Percentiles rank a stretch among this genome's conserved stretches.
These are phyloP conservation scores for Palloptera scutellata DNA, from an alignment of 2,888 invertebrate species.

Conservation along the genomic window DNA sequence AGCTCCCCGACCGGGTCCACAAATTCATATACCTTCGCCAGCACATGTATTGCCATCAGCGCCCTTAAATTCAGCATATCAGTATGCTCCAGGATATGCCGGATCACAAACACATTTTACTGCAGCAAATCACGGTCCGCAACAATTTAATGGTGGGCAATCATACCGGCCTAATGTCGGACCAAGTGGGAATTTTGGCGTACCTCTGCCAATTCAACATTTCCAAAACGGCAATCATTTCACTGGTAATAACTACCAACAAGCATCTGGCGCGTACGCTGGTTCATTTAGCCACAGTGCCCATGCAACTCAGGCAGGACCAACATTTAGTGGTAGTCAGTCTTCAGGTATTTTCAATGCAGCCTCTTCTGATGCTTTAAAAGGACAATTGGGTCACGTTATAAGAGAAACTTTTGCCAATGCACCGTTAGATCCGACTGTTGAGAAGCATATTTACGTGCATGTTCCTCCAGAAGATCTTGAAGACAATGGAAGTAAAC, in stretches of 20 bases:
- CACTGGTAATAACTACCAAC: constrained; percentile 8
- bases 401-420: constrained; percentile 46
- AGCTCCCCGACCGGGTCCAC: neutral
- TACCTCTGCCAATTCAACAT: constrained; percentile 14
- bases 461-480: constrained; percentile 86
- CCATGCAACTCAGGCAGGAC: neutral
- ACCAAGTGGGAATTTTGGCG: constrained; percentile 16
- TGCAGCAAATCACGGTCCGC: neutral
- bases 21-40: constrained; percentile 27
- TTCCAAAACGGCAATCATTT: neutral
- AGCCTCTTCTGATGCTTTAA: constrained; percentile 28
- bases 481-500: constrained; percentile 66
- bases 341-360: neutral
- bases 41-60: constrained; percentile 26
- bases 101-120: constrained; percentile 3
- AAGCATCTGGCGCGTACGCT: constrained; percentile 16
- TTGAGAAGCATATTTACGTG: constrained; percentile 87
- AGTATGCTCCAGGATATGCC: constrained; percentile 20
- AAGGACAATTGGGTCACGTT: constrained; percentile 44
- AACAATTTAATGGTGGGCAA: constrained; percentile 8
- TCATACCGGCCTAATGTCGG: constrained; percentile 14
- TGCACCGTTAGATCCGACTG: constrained; percentile 66
- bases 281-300: constrained; percentile 16
- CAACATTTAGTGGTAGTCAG: no score
- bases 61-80: neutral